Base-by-base conservation (phyloP, 2,113 vertebrate genomes). In the Equus quagga region DNA sequence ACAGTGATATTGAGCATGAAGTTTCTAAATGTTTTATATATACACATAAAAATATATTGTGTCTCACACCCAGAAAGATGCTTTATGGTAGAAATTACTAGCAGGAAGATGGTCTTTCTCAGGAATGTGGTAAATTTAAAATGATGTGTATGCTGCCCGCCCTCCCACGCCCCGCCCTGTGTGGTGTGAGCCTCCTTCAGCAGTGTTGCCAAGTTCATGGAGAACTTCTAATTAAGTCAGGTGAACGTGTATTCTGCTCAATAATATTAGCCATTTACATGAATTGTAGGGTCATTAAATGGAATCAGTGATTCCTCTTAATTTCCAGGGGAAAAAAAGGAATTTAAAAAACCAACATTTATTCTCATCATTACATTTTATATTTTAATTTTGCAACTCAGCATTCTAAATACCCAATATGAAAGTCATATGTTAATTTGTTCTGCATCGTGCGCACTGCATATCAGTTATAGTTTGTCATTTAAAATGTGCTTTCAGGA, bases 401-500 rank as follows among this genome's bases (percentile, higher is more conserved):
- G 15, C 94, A 73, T 92, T 91, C 86, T 95, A 51, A 84, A 87
- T 54, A 73, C 79, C 79, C 69, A 69, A 72, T 82, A 76, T 1
- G 83, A 91, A 91, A 90, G 49, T 95, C 89, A 96, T 24, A 0
- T 70, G 75, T 51, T 58, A 86, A 46, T 95, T 94, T 97, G 65
- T 84, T 95, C 86, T 85, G 56, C 92, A 58, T 94, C 56, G 51
- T 70, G 21, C 96, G 80, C 18, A 56, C 56, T 89, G 46, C 84
- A 17, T 36, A 85, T 82, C 44, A 76, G 60, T 80, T 41, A 36
- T 33, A 93, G 96, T 67, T 81, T 96, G 84, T 72, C 86, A 36
- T 90, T 96, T 76, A 96, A 98, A 89, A 94, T 13, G 2, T 58
- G 86, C 78, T 89, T 87, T 98, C 60, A 94, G 70, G 97, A 98